Base-by-base conservation (phyloP, 1,140 invertebrate species). In the Drosophila hydei region DNA sequence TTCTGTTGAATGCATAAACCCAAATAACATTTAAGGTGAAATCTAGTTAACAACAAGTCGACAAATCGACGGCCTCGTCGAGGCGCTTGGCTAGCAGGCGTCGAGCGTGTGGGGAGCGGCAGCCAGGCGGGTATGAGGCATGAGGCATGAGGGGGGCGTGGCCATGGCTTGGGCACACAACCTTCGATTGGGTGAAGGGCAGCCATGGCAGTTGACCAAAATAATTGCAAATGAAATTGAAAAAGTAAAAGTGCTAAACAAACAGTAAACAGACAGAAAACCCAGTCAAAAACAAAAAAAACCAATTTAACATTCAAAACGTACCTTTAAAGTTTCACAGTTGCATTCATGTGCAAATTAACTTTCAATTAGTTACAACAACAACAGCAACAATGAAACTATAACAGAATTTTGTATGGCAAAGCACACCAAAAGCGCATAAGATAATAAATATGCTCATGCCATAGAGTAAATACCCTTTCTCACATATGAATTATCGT, bases 331-430 rank as follows among this genome's bases (percentile, higher is more conserved):
- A 43, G 58, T 65, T 75, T 75, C 67, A 65, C 55, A 75, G 67
- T 64, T 75, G 72, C 72, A 75, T 75, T 74, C 55, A 77, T 77
- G 63, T 70, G 58, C 60, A 77, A 77, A 69, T 77, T 77, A 77
- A 77, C 65, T 77, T 77, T 74, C 71, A 77, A 77, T 77, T 77
- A 76, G 63, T 54, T 45, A 47, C 58, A 74, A 77, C 63, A 76
- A 64, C 65, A 70, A 25, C 45, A 61, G 33, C 65, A 42, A 56
- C 45, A 55, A 56, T 23, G 33, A 51, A 73, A 56, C 71, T 73
- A 51, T 73, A 73, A 42, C 65, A 68, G 71, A 73, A 73, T 72
- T 56, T 56, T 72, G 56, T 75, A 64, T 75, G 38, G 14, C n/a
- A 14, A 16, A 16, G n/a, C 4, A 40, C 38, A 40, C 12, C n/a